Conservation (phyloP, 1,140 invertebrate species). For the Pseudomyrmex flavicornis region DNA sequence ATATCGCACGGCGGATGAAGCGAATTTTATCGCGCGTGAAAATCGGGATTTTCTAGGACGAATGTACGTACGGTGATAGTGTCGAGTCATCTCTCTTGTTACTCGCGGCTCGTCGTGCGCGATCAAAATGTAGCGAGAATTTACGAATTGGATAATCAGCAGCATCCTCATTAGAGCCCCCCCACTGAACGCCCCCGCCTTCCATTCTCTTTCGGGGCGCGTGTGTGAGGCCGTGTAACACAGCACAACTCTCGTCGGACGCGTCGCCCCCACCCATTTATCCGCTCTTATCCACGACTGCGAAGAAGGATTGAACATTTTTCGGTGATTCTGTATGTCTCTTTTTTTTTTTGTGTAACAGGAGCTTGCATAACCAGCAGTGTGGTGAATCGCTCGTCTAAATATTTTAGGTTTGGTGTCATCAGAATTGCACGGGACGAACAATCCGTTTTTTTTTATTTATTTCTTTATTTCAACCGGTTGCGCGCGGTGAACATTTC, state of each 20-base stretch:
- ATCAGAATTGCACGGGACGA: not conserved
- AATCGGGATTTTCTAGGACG: slow-evolving; percentile 55
- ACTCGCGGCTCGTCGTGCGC: slow-evolving; percentile 78
- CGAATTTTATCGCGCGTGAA: slow-evolving; percentile 16
- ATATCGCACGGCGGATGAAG: not conserved
- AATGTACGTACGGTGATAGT: slow-evolving; percentile 42
- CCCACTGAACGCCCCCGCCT: slow-evolving; percentile 83
- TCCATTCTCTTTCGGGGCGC: slow-evolving; percentile 76
- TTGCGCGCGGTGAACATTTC: too few species aligned
- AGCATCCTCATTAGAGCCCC: slow-evolving; percentile 85
- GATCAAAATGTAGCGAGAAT: slow-evolving; percentile 86
- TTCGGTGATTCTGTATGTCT: slow-evolving; percentile 59
- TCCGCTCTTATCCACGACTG: slow-evolving; percentile 39
- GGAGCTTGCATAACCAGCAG: not conserved
- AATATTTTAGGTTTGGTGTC: slow-evolving; percentile 21
- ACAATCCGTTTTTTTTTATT: not conserved
- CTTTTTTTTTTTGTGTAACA: slow-evolving; percentile 33
- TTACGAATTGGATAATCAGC: slow-evolving; percentile 86
- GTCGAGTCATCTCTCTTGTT: slow-evolving; percentile 75
- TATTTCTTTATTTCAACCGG: not conserved
- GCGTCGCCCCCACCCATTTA: slow-evolving; percentile 65
- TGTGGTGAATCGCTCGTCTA: slow-evolving; percentile 53
- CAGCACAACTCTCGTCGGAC: not conserved
- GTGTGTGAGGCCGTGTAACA: slow-evolving; percentile 49
- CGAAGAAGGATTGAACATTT: slow-evolving; percentile 31